Evolutionary conservation across 2,113 vertebrate genomes (phyloP).

Genomic region (Pithys albifrons): DNA sequence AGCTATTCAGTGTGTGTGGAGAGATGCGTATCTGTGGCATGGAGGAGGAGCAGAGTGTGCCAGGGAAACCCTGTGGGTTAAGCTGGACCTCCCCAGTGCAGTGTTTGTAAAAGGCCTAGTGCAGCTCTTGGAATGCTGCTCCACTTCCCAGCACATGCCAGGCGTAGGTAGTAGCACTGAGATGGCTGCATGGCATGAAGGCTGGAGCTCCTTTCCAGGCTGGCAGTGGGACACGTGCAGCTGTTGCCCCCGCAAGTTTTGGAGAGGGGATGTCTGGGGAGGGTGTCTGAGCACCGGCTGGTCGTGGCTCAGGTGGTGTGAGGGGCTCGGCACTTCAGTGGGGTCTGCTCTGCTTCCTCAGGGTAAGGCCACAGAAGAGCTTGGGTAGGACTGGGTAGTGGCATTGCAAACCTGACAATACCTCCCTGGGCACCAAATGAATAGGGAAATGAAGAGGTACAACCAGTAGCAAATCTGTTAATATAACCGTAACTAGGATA

Average conservation of each 20-base stretch:
- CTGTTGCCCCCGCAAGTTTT: background rate
- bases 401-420: background rate
- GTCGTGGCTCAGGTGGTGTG: rapidly evolving
- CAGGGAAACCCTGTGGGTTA: background rate
- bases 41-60: background rate
- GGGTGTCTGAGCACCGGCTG: background rate
- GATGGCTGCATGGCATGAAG: rapidly evolving
- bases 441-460: background rate
- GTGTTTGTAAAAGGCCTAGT: background rate
- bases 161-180: background rate
- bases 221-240: background rate
- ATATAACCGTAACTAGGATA: background rate
- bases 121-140: background rate
- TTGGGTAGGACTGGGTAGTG: background rate
- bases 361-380: background rate
- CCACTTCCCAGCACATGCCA: rapidly evolving
- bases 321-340: background rate
- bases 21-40: background rate
- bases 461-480: background rate
- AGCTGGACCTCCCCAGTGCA: background rate
- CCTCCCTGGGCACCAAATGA: background rate
- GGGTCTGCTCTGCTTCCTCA: background rate
- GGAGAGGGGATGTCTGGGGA: background rate
- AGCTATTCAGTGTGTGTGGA: background rate
- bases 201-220: background rate